phyloP scores from a whole-genome alignment of 2,888 invertebrate genomes.

The Gymnosoma rotundatum region DNA sequence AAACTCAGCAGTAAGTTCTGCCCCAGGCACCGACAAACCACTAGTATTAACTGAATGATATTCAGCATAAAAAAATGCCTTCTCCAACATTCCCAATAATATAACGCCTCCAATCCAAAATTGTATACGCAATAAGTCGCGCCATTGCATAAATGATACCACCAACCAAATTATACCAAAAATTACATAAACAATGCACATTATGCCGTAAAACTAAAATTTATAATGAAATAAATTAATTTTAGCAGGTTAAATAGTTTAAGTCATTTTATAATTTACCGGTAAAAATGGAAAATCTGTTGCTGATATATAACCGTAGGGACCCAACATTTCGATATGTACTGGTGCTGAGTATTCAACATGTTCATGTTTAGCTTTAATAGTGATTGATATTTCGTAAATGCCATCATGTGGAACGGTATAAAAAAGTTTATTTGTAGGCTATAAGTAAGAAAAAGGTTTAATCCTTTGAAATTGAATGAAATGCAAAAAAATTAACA shows the following conservation, averaged over 20 bases:
- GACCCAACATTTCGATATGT: constrained; percentile 88
- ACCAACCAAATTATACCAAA: constrained; percentile 91
- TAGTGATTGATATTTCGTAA: constrained; percentile 85
- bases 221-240: neutral
- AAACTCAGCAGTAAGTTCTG: constrained; percentile 93
- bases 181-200: constrained; percentile 94
- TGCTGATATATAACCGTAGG: constrained; percentile 91
- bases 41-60: constrained; percentile 90
- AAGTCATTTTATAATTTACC: constrained; percentile 82
- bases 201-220: constrained; percentile 91
- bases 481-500: neutral
- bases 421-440: constrained; percentile 83
- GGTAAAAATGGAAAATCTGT: constrained; percentile 94
- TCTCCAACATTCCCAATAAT: constrained; percentile 92
- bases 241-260: neutral
- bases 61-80: constrained; percentile 95
- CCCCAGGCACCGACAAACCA: constrained; percentile 86
- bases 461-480: neutral
- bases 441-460: constrained; percentile 70
- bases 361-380: constrained; percentile 79
- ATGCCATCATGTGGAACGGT: constrained; percentile 87
- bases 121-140: constrained; percentile 94
- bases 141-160: constrained; percentile 93
- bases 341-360: constrained; percentile 84
- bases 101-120: constrained; percentile 98